Conservation (phyloP, 1,140 invertebrate species). For the Dryas iulia region DNA sequence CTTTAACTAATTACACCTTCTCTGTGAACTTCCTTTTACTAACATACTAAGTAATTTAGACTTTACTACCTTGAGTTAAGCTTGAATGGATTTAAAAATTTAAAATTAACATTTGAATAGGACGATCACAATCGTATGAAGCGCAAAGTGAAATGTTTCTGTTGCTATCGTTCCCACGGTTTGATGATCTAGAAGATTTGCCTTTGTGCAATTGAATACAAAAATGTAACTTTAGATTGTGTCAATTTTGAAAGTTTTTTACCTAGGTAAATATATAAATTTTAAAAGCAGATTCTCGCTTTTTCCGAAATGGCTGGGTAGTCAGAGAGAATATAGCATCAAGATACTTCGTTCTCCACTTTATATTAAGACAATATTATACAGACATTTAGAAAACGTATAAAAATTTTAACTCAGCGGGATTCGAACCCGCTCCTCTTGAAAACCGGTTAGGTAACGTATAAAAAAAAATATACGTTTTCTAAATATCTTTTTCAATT, state of each 20-base stretch:
- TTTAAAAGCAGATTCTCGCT: too few species aligned
- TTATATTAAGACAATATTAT: too few species aligned
- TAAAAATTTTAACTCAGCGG: too few species aligned
- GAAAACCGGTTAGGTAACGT: too few species aligned
- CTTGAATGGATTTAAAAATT: background rate
- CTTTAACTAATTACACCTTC: background rate
- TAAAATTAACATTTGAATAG: background rate
- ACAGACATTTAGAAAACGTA: too few species aligned
- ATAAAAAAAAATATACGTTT: too few species aligned
- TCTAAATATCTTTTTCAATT: too few species aligned
- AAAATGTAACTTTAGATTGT: background rate
- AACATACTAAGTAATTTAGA: background rate
- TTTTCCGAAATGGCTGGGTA: too few species aligned
- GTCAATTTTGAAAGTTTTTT: background rate
- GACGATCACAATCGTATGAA: background rate
- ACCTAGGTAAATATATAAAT: too few species aligned
- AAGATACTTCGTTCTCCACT: too few species aligned
- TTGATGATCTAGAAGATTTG: background rate
- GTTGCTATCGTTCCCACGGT: background rate
- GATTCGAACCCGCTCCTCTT: too few species aligned
- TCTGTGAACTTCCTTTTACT: background rate
- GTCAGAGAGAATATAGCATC: too few species aligned
- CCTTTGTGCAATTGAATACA: background rate
- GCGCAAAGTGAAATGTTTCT: background rate
- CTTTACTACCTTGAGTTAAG: background rate